These are phyloP conservation scores for Amphimedon queenslandica DNA, from an alignment of 37 sponge, comb jelly and placozoan species.

Conservation along the genomic window DNA sequence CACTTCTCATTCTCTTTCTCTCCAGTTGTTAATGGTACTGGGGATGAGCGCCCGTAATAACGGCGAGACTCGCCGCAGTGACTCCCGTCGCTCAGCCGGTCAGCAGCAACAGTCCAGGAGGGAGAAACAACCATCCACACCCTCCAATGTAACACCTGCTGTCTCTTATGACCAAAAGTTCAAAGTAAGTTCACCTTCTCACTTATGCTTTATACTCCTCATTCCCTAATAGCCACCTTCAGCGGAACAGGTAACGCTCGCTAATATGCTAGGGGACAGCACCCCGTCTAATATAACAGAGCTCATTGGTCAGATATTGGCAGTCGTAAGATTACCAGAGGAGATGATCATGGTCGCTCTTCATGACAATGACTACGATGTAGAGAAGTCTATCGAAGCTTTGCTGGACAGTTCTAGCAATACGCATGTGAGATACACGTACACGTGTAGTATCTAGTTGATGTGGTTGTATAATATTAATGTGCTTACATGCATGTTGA, in stretches of 20 bases:
- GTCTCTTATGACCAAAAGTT: no score
- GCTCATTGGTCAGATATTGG: constrained; percentile 19
- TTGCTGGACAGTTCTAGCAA: constrained; percentile 42
- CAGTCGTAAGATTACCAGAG: constrained; percentile 24
- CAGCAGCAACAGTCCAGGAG: not conserved
- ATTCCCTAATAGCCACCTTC: constrained; percentile 28
- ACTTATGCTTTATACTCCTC: no score
- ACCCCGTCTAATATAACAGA: constrained; percentile 19
- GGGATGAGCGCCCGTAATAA: not conserved
- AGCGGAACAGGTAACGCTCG: constrained; percentile 58
- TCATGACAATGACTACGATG: constrained; percentile 58
- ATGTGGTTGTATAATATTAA: not conserved
- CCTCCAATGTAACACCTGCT: no score
- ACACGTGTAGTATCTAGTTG: not conserved
- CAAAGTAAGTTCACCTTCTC: no score
- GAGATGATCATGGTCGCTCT: constrained; percentile 48
- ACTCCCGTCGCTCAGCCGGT: no score
- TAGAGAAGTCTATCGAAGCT: constrained; percentile 39
- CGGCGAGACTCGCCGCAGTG: constrained; percentile 7
- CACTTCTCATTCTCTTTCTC: no score
- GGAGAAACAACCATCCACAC: not conserved
- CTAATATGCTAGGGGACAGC: constrained; percentile 35
- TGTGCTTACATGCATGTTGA: not conserved
- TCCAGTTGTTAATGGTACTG: not conserved
- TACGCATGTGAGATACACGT: not conserved